Percentiles rank a stretch among this genome's conserved stretches.
Evolutionary conservation across 2,113 vertebrate species (phyloP).

Genomic region (Lagopus leucura): DNA sequence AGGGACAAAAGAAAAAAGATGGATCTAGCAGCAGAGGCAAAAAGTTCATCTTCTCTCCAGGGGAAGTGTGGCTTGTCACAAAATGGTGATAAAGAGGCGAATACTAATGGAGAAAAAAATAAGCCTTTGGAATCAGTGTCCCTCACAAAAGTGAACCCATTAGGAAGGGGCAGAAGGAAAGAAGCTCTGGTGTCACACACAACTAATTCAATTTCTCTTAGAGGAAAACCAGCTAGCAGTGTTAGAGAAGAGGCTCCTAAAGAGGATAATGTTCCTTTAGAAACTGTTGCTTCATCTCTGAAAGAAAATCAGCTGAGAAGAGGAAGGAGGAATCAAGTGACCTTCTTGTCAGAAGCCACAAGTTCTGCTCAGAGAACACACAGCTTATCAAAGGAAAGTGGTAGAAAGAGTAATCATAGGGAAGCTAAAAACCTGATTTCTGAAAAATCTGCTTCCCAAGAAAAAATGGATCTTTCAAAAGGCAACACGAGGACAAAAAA

Average conservation of each 20-base stretch:
- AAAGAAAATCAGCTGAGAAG: background rate
- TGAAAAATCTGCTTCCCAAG: background rate
- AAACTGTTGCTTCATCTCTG: background rate
- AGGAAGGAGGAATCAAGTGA: background rate
- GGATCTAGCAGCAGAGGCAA: background rate
- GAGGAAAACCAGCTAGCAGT: background rate
- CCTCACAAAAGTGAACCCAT: background rate
- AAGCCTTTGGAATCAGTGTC: background rate
- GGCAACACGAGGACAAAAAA: fast-evolving
- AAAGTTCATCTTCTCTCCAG: background rate
- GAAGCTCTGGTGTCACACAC: background rate
- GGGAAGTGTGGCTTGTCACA: background rate
- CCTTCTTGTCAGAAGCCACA: background rate
- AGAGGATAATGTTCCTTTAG: background rate
- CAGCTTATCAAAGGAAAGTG: background rate
- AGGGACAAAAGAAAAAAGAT: background rate
- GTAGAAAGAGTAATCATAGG: background rate
- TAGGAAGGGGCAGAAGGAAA: constrained; percentile 26
- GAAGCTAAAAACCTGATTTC: background rate
- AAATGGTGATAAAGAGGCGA: background rate
- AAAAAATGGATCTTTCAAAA: background rate
- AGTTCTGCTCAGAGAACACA: background rate
- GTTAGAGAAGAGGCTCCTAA: background rate
- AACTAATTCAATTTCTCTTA: background rate
- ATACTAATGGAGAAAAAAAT: background rate